Conservation (phyloP, 2,888 invertebrate genomes). For the Sturmia bella region DNA sequence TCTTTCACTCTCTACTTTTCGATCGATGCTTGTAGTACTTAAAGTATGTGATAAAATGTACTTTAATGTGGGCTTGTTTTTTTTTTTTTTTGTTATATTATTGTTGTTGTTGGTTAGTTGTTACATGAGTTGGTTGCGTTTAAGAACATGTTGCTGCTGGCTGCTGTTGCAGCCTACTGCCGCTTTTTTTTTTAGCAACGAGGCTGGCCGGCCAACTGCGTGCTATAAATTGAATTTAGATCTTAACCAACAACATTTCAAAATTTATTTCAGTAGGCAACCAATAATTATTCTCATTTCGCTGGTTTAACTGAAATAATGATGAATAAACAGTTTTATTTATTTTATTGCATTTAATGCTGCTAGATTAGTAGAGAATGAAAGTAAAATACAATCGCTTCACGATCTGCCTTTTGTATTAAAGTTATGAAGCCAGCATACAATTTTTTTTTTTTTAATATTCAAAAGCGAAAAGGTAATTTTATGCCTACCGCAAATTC, state of each 20-base stretch:
- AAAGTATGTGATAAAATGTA: slow-evolving; percentile 39
- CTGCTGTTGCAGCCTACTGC: not conserved
- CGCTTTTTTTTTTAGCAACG: not conserved
- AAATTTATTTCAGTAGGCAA: slow-evolving; percentile 8
- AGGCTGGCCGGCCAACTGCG: no score
- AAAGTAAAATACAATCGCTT: no score
- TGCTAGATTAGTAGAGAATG: no score
- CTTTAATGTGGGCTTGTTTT: slow-evolving; percentile 19
- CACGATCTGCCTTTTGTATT: no score
- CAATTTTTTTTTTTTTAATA: no score
- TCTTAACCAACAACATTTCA: slow-evolving; percentile 16
- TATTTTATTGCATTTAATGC: no score
- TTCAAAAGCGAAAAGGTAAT: no score
- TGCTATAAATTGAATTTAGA: not conserved
- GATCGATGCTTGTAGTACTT: not conserved
- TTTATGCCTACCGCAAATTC: no score
- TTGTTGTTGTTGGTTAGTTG: no score
- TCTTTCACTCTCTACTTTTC: slow-evolving; percentile 25
- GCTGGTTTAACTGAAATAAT: not conserved
- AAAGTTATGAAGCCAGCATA: no score
- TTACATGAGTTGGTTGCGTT: not conserved
- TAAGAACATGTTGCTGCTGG: slow-evolving; percentile 9
- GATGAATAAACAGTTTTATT: slow-evolving; percentile 2
- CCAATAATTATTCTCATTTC: slow-evolving; percentile 28
- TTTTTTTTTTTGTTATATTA: not conserved